Percentiles rank a stretch among this genome's conserved stretches.
phyloP scores from a whole-genome alignment of 2,113 vertebrate species.

The Dasyornis broadbenti region DNA sequence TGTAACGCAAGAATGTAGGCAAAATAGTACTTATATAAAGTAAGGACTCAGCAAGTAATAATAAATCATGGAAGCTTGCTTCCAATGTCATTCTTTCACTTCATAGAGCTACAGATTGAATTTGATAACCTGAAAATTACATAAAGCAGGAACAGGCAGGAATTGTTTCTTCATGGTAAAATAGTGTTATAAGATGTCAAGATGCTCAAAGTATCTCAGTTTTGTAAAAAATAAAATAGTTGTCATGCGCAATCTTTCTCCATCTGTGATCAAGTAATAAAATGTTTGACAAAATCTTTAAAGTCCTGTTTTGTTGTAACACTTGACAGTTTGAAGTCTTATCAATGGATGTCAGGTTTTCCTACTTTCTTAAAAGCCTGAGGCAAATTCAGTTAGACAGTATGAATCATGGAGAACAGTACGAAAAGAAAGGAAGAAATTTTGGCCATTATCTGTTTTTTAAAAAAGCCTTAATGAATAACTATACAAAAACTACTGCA shows the following conservation, averaged over 20 bases:
- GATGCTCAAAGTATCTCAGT: not conserved
- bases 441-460: not conserved
- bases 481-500: not conserved
- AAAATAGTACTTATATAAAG: not conserved
- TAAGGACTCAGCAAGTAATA: not conserved
- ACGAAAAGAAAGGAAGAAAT: not conserved
- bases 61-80: not conserved
- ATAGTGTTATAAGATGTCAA: not conserved
- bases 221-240: not conserved
- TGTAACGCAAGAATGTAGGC: not conserved
- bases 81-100: not conserved
- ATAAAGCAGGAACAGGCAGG: accelerated
- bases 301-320: not conserved
- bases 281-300: not conserved
- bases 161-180: not conserved
- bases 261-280: not conserved
- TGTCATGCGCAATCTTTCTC: not conserved
- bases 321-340: not conserved
- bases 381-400: not conserved
- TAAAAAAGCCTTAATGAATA: not conserved
- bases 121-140: not conserved
- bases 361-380: not conserved
- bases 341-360: not conserved
- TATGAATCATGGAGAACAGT: not conserved
- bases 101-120: not conserved